phyloP scores from a whole-genome alignment of 92 coral and sea anemone genomes.

The Palythoa heliodiscus region DNA sequence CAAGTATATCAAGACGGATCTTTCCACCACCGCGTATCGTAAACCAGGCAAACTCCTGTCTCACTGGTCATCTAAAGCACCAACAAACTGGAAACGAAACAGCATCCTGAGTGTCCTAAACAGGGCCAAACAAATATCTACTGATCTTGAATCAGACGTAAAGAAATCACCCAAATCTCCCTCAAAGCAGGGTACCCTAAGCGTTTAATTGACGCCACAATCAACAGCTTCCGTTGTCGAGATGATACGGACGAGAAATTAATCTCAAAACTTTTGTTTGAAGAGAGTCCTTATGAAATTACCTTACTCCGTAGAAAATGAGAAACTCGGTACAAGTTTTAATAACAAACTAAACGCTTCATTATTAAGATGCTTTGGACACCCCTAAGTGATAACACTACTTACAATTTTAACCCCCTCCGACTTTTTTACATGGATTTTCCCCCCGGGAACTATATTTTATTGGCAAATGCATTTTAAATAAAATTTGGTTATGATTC shows the following conservation, averaged over 20 bases:
- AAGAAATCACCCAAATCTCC: background rate
- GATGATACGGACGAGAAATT: background rate
- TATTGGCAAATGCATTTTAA: no score
- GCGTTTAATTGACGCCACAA: background rate
- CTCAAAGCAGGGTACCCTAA: slow-evolving; percentile 18
- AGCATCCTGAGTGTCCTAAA: slow-evolving; percentile 28
- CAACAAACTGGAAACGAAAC: slow-evolving; percentile 45
- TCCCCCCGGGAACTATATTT: no score
- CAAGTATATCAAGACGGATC: background rate
- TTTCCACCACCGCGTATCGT: background rate
- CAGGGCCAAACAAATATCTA: slow-evolving; percentile 34
- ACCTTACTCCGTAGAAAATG: background rate
- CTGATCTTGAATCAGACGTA: slow-evolving; percentile 13
- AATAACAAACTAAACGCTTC: background rate
- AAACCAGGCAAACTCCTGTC: slow-evolving; percentile 39
- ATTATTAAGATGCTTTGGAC: background rate
- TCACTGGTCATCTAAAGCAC: slow-evolving; percentile 32
- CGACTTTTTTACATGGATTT: no score
- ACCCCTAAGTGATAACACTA: no score
- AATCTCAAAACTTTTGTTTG: background rate
- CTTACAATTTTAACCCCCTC: no score
- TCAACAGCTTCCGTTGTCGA: slow-evolving; percentile 14
- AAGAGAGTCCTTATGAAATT: slow-evolving; percentile 1
- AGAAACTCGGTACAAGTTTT: background rate
- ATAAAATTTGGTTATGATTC: no score